phyloP scores from a whole-genome alignment of 2,797 vertebrate species.

The Naso thynnoides region DNA sequence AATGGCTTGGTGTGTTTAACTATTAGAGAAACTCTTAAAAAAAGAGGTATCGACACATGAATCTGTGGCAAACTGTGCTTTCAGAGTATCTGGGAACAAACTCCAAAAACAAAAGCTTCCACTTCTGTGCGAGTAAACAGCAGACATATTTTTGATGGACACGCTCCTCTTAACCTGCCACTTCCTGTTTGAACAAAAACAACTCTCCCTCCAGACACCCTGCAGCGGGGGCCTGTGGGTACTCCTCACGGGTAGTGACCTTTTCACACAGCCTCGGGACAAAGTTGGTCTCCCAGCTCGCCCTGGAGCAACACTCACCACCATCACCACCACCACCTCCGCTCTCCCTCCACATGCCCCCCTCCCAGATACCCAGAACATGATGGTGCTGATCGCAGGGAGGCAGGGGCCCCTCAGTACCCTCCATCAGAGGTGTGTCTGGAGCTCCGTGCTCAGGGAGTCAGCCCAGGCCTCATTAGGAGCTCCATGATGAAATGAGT shows the following conservation, averaged over 20 bases:
- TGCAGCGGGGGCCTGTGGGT: conserved; percentile 78
- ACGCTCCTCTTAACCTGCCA: conserved; percentile 81
- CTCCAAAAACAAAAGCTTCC: conserved; percentile 44
- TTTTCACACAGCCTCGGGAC: conserved; percentile 84
- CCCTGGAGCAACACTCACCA: conserved; percentile 74
- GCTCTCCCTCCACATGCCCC: neutral
- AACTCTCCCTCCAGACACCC: conserved; percentile 77
- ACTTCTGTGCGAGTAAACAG: conserved; percentile 58
- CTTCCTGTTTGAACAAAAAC: conserved; percentile 82
- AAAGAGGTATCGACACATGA: neutral
- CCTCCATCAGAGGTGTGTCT: conserved; percentile 71
- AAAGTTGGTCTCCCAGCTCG: conserved; percentile 75
- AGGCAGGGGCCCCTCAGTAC: conserved; percentile 50
- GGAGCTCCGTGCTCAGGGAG: conserved; percentile 71
- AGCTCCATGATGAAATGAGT: conserved; percentile 86
- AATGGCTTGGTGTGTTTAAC: neutral
- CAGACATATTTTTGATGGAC: conserved; percentile 68
- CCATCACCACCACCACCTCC: conserved; percentile 10
- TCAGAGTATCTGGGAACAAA: conserved; percentile 42
- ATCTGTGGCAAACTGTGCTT: conserved; percentile 6
- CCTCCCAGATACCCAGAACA: conserved; percentile 44
- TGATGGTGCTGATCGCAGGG: conserved; percentile 58
- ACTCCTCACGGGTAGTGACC: conserved; percentile 79
- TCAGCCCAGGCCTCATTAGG: conserved; percentile 83
- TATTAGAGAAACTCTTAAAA: neutral